phyloP scores from a whole-genome alignment of 2,888 invertebrate genomes.

The Mesorhabditis spiculigera region DNA sequence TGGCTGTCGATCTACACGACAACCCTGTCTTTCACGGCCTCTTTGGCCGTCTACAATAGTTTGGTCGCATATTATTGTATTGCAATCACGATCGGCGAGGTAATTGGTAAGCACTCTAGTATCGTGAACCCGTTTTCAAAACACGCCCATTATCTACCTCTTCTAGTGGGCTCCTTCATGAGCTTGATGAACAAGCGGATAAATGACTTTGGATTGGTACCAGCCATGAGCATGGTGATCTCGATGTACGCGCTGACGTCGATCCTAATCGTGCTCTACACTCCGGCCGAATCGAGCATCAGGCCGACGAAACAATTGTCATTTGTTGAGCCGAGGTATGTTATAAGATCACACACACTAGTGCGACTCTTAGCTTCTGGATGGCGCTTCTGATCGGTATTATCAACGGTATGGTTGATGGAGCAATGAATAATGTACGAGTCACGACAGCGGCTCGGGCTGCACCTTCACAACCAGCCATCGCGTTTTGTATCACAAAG shows the following conservation, averaged over 20 bases:
- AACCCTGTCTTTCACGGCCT: slow-evolving; percentile 28
- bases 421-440: slow-evolving; percentile 28
- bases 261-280: slow-evolving; percentile 20
- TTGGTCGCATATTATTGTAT: background rate
- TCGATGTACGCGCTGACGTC: slow-evolving; percentile 11
- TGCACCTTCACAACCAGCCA: slow-evolving; percentile 27
- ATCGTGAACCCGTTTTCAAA: background rate
- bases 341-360: background rate
- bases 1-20: slow-evolving; percentile 34
- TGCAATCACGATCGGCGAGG: background rate
- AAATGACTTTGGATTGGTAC: slow-evolving; percentile 33
- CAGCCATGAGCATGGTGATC: slow-evolving; percentile 30
- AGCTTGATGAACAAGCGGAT: slow-evolving; percentile 22
- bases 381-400: slow-evolving; percentile 25
- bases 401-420: slow-evolving; percentile 32
- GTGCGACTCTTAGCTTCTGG: background rate
- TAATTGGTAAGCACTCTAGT: background rate
- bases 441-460: slow-evolving; percentile 31
- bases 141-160: background rate
- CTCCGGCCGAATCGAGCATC: slow-evolving; percentile 27
- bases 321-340: background rate
- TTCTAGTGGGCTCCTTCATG: slow-evolving; percentile 34
- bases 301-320: slow-evolving; percentile 19
- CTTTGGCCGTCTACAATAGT: background rate
- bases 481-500: slow-evolving; percentile 37